A percentile compares a stretch with the other conserved stretches of the same genome.
Conservation (phyloP, 1,140 invertebrate genomes). For the Dufourea novaeangliae region DNA sequence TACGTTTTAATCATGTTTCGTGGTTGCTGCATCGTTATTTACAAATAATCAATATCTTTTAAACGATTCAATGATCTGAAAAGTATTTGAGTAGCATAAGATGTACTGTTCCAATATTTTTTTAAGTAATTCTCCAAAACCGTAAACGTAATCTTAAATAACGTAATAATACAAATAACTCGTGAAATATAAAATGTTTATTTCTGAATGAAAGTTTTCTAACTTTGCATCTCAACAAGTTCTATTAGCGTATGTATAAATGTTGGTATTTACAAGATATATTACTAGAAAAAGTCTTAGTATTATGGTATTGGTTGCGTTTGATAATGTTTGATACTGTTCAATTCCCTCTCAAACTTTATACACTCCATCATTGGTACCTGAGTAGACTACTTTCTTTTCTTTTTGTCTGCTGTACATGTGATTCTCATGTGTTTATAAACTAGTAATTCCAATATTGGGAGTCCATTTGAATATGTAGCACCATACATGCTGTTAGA, state of each 20-base stretch:
- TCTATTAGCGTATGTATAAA: slow-evolving; percentile 61
- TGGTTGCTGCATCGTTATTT: neutral
- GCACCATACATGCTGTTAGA: slow-evolving; percentile 20
- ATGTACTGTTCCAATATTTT: too few relatives aligned
- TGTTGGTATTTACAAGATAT: slow-evolving; percentile 66
- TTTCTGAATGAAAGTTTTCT: slow-evolving; percentile 30
- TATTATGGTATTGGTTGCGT: slow-evolving; percentile 28
- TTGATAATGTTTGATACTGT: slow-evolving; percentile 28
- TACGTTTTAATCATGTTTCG: too few relatives aligned
- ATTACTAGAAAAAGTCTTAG: slow-evolving; percentile 57
- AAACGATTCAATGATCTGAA: neutral
- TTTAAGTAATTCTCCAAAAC: too few relatives aligned
- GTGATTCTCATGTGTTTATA: slow-evolving; percentile 22
- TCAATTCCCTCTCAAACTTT: slow-evolving; percentile 30
- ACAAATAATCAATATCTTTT: neutral
- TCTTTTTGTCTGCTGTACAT: slow-evolving; percentile 30
- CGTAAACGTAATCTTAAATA: neutral
- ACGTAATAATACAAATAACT: slow-evolving; percentile 10
- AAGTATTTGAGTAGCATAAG: too few relatives aligned
- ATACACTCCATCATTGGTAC: slow-evolving; percentile 41
- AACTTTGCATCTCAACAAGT: slow-evolving; percentile 50
- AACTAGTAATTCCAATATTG: neutral
- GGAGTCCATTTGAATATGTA: slow-evolving; percentile 15
- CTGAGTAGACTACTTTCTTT: slow-evolving; percentile 57
- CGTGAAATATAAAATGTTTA: slow-evolving; percentile 43